Percentiles rank a stretch among this genome's conserved stretches.
Conservation (phyloP, 2,113 vertebrate species). For the Rattus norvegicus region DNA sequence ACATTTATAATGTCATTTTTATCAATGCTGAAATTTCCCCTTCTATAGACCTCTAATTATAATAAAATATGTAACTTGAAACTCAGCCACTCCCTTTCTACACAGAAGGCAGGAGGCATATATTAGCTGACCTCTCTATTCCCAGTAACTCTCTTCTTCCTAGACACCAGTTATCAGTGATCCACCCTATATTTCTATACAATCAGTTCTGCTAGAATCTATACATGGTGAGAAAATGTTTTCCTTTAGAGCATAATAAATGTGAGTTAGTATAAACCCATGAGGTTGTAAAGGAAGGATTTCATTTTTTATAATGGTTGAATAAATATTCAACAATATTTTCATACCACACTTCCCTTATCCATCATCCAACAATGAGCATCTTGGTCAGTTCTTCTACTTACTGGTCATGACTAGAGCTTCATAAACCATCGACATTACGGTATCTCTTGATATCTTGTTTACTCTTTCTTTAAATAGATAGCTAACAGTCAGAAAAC, state of each 20-base stretch:
- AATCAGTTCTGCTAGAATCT: not conserved
- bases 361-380: not conserved
- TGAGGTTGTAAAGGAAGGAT: not conserved
- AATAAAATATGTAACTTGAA: not conserved
- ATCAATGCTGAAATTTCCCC: not conserved
- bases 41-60: not conserved
- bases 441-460: not conserved
- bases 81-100: not conserved
- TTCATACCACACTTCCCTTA: not conserved
- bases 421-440: not conserved
- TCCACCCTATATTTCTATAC: not conserved
- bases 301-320: not conserved
- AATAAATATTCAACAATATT: not conserved
- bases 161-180: not conserved
- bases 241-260: not conserved
- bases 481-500: not conserved
- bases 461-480: not conserved
- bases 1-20: not conserved
- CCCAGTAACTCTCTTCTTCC: not conserved
- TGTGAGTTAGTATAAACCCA: not conserved
- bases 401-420: not conserved
- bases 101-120: not conserved
- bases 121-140: not conserved
- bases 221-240: not conserved
- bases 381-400: not conserved